These are phyloP conservation scores for Eupithecia inturbata DNA, from an alignment of 2,888 invertebrate species.

Conservation along the genomic window DNA sequence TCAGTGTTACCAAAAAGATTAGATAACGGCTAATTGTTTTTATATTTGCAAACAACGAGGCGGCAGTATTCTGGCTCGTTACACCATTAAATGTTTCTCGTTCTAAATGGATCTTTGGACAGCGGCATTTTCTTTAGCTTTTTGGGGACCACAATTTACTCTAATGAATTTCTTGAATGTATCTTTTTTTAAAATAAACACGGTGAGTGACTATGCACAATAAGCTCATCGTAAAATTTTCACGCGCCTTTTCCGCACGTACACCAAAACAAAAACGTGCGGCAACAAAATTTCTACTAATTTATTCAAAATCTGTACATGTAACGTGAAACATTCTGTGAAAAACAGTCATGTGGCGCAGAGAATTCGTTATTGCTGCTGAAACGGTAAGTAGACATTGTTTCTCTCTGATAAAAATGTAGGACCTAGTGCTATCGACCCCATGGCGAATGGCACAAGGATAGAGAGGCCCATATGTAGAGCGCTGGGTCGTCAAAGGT, in stretches of 20 bases:
- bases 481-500: too few relatives aligned
- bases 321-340: background rate
- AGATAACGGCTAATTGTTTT: too few relatives aligned
- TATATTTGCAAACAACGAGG: too few relatives aligned
- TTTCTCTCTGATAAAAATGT: background rate
- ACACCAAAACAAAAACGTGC: background rate
- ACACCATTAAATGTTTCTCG: conserved; percentile 46
- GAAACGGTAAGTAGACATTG: background rate
- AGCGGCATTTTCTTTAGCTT: conserved; percentile 20
- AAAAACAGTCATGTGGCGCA: background rate
- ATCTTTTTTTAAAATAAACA: background rate
- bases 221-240: background rate
- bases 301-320: background rate
- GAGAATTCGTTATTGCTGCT: background rate
- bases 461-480: too few relatives aligned
- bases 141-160: conserved; percentile 21
- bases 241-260: background rate
- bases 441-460: too few relatives aligned
- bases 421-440: too few relatives aligned
- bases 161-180: conserved; percentile 11
- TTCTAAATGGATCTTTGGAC: conserved; percentile 32
- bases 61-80: too few relatives aligned
- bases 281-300: background rate
- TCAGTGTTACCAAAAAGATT: too few relatives aligned
- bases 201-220: background rate